Conservation (phyloP, 2,113 vertebrate species). For the pig (Sus scrofa) region T2T-Sscrofa CM000812.6:159134501-159135000, state of each 20-base stretch:
- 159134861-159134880: constrained; percentile 85
- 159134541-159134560: constrained; percentile 43
- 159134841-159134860: constrained; percentile 70
- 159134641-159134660: constrained; percentile 91
- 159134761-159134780: constrained; percentile 89
- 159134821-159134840: constrained; percentile 93
- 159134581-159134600: constrained; percentile 93
- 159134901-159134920: constrained; percentile 91
- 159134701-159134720: constrained; percentile 94
- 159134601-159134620: constrained; percentile 90
- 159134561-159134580: constrained; percentile 77
- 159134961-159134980: constrained; percentile 92
- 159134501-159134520: constrained; percentile 93
- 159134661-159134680: constrained; percentile 95
- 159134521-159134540: constrained; percentile 87
- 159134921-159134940: constrained; percentile 90
- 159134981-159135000: constrained; percentile 97
- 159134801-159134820: constrained; percentile 91
- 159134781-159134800: constrained; percentile 92
- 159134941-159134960: constrained; percentile 83
- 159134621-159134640: constrained; percentile 76
- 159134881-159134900: constrained; percentile 87
- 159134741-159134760: constrained; percentile 91
- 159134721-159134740: constrained; percentile 92
- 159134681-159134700: constrained; percentile 97